Evolutionary conservation across 2,797 vertebrate species (phyloP), one percentile per base, ranked within the genome.

Genomic region (Oryzias dopingdopingensis): DNA sequence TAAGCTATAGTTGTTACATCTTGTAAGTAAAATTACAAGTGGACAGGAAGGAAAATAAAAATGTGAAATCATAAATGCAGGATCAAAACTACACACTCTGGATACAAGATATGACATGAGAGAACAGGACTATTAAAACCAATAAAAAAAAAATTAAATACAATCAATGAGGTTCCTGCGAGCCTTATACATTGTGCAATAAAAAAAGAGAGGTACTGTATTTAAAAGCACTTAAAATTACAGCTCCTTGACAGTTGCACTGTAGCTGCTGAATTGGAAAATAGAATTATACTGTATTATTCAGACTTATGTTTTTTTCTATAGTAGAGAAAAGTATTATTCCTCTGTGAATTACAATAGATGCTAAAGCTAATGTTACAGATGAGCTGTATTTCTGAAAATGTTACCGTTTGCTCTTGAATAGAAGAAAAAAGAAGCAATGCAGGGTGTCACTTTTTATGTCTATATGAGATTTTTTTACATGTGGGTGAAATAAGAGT

Each of bases 171-270:
- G 68, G 76, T 65, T 71, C 15, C 24, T 49, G 44, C 15, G 58
- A 67, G 72, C 79, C 65, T 86, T 70, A 79, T 5, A 13, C 67
- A 74, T 69, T 84, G 85, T 86, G 87, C 85, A 90, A 89, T 90
- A 87, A 78, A 67, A 50, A 50, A 62, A 54, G 45, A 67, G 52
- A 67, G 32, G 56, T 60, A 56, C 64, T 79, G 62, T 80, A 68
- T 57, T 52, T 8, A 18, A 18, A 59, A 61, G 74, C 54, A 54
- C 20, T 52, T 59, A 17, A 57, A 52, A 61, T 70, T 61, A 56
- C 59, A 70, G 65, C 62, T 77, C 48, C 53, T 52, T 65, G 16
- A 41, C 55, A 47, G 46, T 65, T 63, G 49, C 47, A 56, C 43
- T 67, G 52, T 44, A 54, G 59, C 14, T 53, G 18, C 51, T 47